Percentiles rank a stretch among this genome's conserved stretches.
Conservation (phyloP, 2,113 vertebrate genomes). For the Bubalus kerabau region DNA sequence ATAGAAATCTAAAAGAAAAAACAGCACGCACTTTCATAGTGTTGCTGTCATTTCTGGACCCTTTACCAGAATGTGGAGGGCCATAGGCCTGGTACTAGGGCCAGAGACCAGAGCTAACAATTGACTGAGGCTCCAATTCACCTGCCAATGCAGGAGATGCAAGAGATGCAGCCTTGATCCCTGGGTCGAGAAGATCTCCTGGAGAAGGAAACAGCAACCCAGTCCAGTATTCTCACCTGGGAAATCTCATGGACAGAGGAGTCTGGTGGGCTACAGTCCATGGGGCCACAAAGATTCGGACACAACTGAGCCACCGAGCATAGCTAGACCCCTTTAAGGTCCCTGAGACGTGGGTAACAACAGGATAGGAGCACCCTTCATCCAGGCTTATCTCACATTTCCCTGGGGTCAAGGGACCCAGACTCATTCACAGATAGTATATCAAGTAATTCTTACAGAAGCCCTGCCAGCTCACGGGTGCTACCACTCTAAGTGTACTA, state of each 20-base stretch:
- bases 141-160: neutral
- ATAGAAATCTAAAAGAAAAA: neutral
- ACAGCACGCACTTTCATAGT: neutral
- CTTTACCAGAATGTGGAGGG: neutral
- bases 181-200: neutral
- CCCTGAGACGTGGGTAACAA: neutral
- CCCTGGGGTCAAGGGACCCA: neutral
- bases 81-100: accelerated
- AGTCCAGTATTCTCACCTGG: neutral
- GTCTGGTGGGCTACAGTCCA: neutral
- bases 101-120: neutral
- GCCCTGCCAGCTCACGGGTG: neutral
- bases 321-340: neutral
- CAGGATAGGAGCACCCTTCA: neutral
- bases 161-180: neutral
- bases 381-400: neutral
- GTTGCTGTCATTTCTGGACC: neutral
- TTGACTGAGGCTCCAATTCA: neutral
- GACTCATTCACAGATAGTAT: neutral
- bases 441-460: neutral
- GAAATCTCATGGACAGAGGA: neutral
- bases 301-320: neutral
- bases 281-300: neutral
- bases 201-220: neutral
- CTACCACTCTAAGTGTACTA: neutral